A percentile compares a stretch with the other conserved stretches of the same genome.
Evolutionary conservation across 1,140 invertebrate genomes (phyloP).

Genomic region (Aphaenogaster rudis): DNA sequence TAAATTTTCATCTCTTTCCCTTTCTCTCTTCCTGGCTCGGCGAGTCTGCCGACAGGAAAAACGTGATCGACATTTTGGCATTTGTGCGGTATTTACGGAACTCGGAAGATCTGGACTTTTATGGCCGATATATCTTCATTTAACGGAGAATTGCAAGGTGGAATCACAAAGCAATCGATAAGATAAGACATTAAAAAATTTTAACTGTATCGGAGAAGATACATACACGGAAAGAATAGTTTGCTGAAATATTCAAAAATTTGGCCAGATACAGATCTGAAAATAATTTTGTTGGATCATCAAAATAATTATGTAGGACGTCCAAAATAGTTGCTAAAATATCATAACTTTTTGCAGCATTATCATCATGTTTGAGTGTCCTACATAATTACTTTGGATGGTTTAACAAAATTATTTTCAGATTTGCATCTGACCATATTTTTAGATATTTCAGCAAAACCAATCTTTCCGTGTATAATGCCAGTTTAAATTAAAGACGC

Average conservation of each 20-base stretch:
- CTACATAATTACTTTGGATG: too few relatives aligned
- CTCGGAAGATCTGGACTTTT: neutral
- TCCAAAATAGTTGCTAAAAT: too few relatives aligned
- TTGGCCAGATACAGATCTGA: too few relatives aligned
- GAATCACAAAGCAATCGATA: neutral
- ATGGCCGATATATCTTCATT: neutral
- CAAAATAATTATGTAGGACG: too few relatives aligned
- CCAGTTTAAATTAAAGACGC: neutral
- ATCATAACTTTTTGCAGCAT: too few relatives aligned
- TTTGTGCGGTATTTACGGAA: neutral
- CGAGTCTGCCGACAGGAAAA: neutral
- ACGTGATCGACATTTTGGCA: neutral
- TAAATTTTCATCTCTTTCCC: conserved; percentile 45
- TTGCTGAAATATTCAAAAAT: too few relatives aligned
- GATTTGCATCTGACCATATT: too few relatives aligned
- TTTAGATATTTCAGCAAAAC: too few relatives aligned
- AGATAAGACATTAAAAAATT: neutral
- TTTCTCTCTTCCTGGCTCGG: neutral
- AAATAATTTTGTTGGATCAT: too few relatives aligned
- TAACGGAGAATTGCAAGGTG: neutral
- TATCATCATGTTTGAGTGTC: too few relatives aligned
- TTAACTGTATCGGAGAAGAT: neutral
- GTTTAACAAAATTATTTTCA: too few relatives aligned
- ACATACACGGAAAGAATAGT: neutral
- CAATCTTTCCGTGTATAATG: neutral